These are phyloP conservation scores for Lepidochrysops patricia DNA, from an alignment of 2,888 invertebrate genomes.

Conservation along the genomic window DNA sequence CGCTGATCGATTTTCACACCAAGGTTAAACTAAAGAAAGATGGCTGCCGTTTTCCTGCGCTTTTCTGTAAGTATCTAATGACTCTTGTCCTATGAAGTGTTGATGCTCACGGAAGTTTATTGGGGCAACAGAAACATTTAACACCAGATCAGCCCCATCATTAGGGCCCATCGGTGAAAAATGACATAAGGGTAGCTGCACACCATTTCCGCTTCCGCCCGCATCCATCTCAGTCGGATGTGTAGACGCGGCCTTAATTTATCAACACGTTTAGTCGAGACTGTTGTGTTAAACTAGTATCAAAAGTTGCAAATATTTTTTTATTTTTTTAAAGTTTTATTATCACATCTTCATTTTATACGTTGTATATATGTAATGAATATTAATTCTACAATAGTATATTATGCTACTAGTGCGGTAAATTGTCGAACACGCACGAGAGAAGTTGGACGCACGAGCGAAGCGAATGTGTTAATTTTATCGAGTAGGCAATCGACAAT, in stretches of 20 bases:
- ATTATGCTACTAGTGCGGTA: no score
- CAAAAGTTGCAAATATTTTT: background rate
- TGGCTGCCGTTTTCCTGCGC: no score
- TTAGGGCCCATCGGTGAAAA: slow-evolving; percentile 44
- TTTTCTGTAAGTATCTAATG: background rate
- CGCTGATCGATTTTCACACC: no score
- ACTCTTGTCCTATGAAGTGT: background rate
- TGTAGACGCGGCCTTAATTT: slow-evolving; percentile 60
- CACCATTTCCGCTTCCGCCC: slow-evolving; percentile 58
- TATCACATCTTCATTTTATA: no score
- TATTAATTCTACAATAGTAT: no score
- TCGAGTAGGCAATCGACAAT: no score
- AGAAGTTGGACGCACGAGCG: no score
- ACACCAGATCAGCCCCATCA: slow-evolving; percentile 34
- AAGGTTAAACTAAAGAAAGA: no score
- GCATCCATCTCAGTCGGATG: slow-evolving; percentile 65
- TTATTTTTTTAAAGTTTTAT: background rate
- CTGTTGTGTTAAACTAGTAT: background rate
- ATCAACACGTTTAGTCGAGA: slow-evolving; percentile 29
- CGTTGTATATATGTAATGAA: no score
- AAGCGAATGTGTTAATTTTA: no score
- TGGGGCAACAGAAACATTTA: slow-evolving; percentile 26
- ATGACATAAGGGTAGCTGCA: slow-evolving; percentile 57
- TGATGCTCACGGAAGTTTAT: background rate
- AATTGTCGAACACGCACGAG: no score